Conservation (phyloP, 1,140 invertebrate genomes). For the Dendrolimus punctatus region DNA sequence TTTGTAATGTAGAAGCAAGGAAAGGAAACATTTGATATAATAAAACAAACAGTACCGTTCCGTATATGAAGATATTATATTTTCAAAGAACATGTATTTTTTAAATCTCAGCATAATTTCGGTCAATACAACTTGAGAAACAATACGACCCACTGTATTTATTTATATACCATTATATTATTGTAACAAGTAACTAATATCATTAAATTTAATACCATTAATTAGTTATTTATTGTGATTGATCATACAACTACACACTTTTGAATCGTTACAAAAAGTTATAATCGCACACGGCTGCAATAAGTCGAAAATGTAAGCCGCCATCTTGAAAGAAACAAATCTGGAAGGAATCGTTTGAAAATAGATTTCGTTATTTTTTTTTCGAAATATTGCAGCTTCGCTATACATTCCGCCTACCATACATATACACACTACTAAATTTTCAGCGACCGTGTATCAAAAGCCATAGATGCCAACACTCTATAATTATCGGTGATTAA, state of each 20-base stretch:
- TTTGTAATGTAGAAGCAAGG: too few species aligned
- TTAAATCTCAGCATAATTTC: conserved; percentile 54
- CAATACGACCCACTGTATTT: conserved; percentile 40
- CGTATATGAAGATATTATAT: conserved; percentile 71
- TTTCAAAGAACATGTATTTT: conserved; percentile 69
- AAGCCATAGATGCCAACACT: conserved; percentile 42
- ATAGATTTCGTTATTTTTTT: conserved; percentile 4
- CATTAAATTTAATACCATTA: conserved; percentile 46
- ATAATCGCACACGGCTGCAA: conserved; percentile 36
- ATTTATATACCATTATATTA: conserved; percentile 47
- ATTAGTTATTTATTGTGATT: conserved; percentile 50
- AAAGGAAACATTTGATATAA: conserved; percentile 8
- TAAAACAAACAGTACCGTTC: conserved; percentile 39
- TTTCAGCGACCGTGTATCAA: conserved; percentile 59
- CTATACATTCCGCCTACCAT: conserved; percentile 45
- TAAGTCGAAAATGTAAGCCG: not conserved
- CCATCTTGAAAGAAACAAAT: conserved; percentile 19
- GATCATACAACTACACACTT: conserved; percentile 54
- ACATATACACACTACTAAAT: conserved; percentile 41
- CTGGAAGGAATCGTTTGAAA: conserved; percentile 6
- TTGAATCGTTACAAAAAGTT: conserved; percentile 48
- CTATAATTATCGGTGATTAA: conserved; percentile 25
- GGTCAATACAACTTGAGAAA: conserved; percentile 64
- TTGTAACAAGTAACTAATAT: conserved; percentile 67
- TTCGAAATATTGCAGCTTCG: conserved; percentile 25